Percentiles rank a stretch among this genome's conserved stretches.
Evolutionary conservation across 2,113 vertebrate genomes (phyloP).

Genomic region (pig (Sus scrofa)): DNA sequence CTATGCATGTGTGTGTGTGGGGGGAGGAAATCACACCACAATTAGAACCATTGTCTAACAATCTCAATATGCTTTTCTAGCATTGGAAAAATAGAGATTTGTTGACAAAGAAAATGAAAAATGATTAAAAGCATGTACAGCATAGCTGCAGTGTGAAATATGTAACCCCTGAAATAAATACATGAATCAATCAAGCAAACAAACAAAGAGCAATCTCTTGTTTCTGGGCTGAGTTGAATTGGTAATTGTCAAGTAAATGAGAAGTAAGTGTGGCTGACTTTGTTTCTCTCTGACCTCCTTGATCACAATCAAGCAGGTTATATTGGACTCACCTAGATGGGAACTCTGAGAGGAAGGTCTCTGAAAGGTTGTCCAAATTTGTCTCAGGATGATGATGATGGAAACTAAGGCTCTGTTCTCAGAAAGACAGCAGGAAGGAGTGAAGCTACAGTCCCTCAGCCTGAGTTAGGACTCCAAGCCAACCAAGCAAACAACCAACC

Average conservation of each 20-base stretch:
- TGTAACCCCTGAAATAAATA: neutral
- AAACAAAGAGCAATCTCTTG: neutral
- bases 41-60: neutral
- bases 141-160: too few species aligned
- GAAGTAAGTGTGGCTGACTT: neutral
- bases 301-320: neutral
- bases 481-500: neutral
- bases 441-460: neutral
- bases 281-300: neutral
- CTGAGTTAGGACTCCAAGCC: neutral
- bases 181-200: neutral
- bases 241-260: neutral
- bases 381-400: neutral
- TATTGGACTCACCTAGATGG: neutral
- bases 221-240: neutral
- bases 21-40: neutral
- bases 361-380: accelerated
- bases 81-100: neutral
- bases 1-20: accelerated
- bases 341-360: neutral
- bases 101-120: neutral
- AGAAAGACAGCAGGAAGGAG: neutral
- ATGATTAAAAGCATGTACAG: neutral
- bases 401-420: neutral
- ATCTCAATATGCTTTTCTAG: neutral